These are phyloP conservation scores for Phymastichus coffea DNA, from an alignment of 1,140 invertebrate species.

Conservation along the genomic window DNA sequence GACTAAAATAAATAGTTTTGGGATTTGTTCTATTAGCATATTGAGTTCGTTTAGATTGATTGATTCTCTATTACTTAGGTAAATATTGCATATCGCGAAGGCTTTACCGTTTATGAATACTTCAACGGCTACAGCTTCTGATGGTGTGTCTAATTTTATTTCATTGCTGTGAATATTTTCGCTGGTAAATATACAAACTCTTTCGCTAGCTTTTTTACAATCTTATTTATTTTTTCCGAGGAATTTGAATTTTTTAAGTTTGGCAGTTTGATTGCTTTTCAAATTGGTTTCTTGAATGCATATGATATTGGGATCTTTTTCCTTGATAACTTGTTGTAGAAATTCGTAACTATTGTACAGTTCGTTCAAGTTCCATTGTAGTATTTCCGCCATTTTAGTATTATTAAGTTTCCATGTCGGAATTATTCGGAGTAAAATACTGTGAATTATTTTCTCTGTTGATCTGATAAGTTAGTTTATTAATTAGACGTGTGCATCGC, in stretches of 20 bases:
- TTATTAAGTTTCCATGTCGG: too few species aligned
- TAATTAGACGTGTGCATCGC: too few species aligned
- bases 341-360: too few species aligned
- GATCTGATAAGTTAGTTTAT: too few species aligned
- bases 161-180: slow-evolving; percentile 25
- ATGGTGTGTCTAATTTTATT: slow-evolving; percentile 29
- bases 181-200: slow-evolving; percentile 34
- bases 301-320: too few species aligned
- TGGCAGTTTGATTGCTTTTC: slow-evolving; percentile 20
- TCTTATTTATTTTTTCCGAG: slow-evolving; percentile 2
- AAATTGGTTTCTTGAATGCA: too few species aligned
- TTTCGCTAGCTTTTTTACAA: slow-evolving; percentile 30
- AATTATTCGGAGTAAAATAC: too few species aligned
- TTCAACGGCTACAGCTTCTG: slow-evolving; percentile 34
- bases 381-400: too few species aligned
- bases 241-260: neutral
- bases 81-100: slow-evolving; percentile 38
- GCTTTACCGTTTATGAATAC: slow-evolving; percentile 21
- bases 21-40: slow-evolving; percentile 37
- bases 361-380: too few species aligned
- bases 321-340: too few species aligned
- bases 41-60: slow-evolving; percentile 28
- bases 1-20: slow-evolving; percentile 39
- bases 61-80: slow-evolving; percentile 34
- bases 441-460: too few species aligned